phyloP scores from a whole-genome alignment of 2,888 invertebrate species.

The Himalopsyche kuldschensis region DNA sequence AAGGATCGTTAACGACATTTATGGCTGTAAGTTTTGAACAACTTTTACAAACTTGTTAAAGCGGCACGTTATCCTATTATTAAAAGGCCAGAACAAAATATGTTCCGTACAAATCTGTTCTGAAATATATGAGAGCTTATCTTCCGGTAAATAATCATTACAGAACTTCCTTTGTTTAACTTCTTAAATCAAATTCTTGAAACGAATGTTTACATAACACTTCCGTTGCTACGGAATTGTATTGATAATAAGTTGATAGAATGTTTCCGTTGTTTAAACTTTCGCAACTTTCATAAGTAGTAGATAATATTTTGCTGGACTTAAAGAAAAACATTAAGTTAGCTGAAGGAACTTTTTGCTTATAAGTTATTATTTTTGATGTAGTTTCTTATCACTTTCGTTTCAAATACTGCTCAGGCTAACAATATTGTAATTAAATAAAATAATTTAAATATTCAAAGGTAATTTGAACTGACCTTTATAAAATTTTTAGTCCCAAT shows the following conservation, averaged over 20 bases:
- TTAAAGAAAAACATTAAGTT: background rate
- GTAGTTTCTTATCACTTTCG: too few relatives aligned
- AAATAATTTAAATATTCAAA: too few relatives aligned
- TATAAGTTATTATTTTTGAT: background rate
- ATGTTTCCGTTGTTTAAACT: background rate
- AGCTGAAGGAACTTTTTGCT: background rate
- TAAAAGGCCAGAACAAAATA: background rate
- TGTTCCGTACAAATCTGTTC: background rate
- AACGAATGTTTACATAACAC: background rate
- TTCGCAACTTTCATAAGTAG: background rate
- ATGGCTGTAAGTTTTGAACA: background rate
- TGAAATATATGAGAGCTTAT: background rate
- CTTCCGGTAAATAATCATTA: background rate
- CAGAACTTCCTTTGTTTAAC: background rate
- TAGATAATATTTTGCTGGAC: background rate
- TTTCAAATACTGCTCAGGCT: too few relatives aligned
- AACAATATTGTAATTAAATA: too few relatives aligned
- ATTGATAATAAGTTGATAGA: background rate
- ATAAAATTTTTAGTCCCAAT: too few relatives aligned
- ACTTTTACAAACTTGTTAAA: background rate
- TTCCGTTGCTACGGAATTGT: background rate
- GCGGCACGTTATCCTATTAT: background rate
- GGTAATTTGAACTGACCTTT: too few relatives aligned
- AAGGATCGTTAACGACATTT: background rate
- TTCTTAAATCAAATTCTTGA: background rate